Evolutionary conservation across 64 coral and sea anemone genomes (phyloP).

Genomic region (Platygyra sinensis): DNA sequence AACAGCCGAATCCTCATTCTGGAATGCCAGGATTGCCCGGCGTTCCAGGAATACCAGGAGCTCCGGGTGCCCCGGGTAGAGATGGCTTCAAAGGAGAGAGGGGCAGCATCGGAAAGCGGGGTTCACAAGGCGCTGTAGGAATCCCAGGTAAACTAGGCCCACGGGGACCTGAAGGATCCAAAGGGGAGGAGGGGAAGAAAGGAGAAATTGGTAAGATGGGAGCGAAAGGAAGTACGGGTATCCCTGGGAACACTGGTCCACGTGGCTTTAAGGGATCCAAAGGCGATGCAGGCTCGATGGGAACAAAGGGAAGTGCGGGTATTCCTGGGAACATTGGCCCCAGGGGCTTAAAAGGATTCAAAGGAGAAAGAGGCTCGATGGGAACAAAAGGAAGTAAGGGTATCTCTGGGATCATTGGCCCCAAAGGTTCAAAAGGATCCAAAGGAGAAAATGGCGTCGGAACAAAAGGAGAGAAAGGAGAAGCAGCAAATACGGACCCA

Average conservation of each 20-base stretch:
- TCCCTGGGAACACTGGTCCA: background rate
- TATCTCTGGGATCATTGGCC: too few species aligned
- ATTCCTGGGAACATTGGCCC: background rate
- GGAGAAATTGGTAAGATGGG: background rate
- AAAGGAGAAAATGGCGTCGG: too few species aligned
- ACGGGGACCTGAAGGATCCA: background rate
- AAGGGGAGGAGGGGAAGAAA: background rate
- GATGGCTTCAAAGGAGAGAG: background rate
- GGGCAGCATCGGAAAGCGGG: background rate
- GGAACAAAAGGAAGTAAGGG: background rate
- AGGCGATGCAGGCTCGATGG: background rate
- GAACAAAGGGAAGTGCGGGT: too few species aligned
- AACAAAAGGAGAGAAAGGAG: constrained; percentile 3
- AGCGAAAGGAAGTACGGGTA: background rate
- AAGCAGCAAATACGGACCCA: background rate
- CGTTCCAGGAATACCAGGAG: background rate
- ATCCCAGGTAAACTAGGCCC: background rate
- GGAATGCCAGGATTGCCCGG: background rate
- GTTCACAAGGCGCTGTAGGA: background rate
- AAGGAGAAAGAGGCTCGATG: too few species aligned
- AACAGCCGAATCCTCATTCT: background rate
- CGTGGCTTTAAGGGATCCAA: background rate
- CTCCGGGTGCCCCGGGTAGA: background rate
- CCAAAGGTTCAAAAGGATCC: too few species aligned
- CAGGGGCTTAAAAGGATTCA: background rate